Evolutionary conservation across 2,113 vertebrate genomes (phyloP).

Genomic region (Regulus satrapa): DNA sequence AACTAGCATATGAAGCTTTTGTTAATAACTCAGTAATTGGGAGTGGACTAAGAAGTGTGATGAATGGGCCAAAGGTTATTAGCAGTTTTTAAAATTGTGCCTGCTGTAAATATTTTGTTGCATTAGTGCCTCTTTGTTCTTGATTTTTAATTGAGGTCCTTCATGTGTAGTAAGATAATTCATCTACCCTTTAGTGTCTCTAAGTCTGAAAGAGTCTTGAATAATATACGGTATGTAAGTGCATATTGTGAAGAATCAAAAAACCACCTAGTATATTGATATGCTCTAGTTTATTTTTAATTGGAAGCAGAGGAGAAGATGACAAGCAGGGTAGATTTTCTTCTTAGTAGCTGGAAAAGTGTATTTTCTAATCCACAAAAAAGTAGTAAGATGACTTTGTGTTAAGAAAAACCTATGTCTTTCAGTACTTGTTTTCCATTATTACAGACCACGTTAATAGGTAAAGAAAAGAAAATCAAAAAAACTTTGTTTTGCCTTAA

Average conservation of each 20-base stretch:
- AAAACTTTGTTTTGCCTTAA: neutral
- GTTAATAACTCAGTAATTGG: neutral
- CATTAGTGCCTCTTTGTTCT: neutral
- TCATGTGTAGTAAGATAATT: neutral
- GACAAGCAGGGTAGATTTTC: neutral
- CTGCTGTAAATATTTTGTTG: neutral
- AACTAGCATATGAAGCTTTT: neutral
- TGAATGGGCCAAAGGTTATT: neutral
- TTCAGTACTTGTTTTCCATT: neutral
- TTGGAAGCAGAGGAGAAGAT: neutral
- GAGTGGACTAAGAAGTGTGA: neutral
- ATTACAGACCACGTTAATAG: neutral
- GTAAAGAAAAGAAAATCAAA: neutral
- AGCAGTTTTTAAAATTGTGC: neutral
- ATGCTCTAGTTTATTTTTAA: neutral
- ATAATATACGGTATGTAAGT: accelerated
- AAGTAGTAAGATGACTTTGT: neutral
- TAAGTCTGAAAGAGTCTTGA: neutral
- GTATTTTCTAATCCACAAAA: neutral
- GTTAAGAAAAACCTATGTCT: neutral
- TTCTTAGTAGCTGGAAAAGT: neutral
- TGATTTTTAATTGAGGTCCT: neutral
- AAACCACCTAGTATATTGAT: neutral
- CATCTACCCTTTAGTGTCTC: neutral
- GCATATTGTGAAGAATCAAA: neutral